These are phyloP conservation scores for Lasioglossum morio DNA, from an alignment of 2,888 invertebrate genomes.

Conservation along the genomic window DNA sequence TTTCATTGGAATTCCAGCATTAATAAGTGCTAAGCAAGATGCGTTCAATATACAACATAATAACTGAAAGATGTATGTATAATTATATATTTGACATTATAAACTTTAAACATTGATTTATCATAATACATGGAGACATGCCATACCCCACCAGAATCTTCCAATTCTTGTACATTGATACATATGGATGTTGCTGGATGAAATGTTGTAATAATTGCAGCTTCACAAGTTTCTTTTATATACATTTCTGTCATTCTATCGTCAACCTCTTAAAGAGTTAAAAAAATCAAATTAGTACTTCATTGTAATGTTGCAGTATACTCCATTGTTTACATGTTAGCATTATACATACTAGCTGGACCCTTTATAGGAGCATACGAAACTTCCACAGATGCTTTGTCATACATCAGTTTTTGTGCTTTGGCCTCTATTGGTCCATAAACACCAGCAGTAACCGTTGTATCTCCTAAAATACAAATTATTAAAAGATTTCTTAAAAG, in stretches of 20 bases:
- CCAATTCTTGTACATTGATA: slow-evolving; percentile 94
- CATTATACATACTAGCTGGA: slow-evolving; percentile 86
- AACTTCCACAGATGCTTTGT: slow-evolving; percentile 92
- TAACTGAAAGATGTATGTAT: slow-evolving; percentile 86
- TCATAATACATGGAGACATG: neutral
- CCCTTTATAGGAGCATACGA: slow-evolving; percentile 92
- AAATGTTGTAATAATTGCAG: slow-evolving; percentile 89
- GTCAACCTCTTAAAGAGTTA: slow-evolving; percentile 83
- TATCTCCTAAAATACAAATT: slow-evolving; percentile 87
- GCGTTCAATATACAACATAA: slow-evolving; percentile 94
- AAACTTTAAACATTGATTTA: neutral
- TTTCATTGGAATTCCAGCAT: slow-evolving; percentile 93
- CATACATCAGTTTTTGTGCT: slow-evolving; percentile 90
- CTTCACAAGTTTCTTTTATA: slow-evolving; percentile 91
- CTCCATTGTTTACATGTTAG: slow-evolving; percentile 44
- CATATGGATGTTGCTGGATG: slow-evolving; percentile 93
- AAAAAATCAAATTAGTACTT: slow-evolving; percentile 7
- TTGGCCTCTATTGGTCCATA: slow-evolving; percentile 94
- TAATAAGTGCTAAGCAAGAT: slow-evolving; percentile 92
- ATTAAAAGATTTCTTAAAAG: neutral
- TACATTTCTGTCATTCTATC: slow-evolving; percentile 91
- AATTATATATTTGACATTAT: neutral
- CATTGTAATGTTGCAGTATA: neutral
- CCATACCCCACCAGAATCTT: slow-evolving; percentile 92
- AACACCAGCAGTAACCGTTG: slow-evolving; percentile 91